Evolutionary conservation across 2,797 vertebrate species (phyloP), one percentile per base, ranked within the genome.

Genomic region (Danio kyathit): DNA sequence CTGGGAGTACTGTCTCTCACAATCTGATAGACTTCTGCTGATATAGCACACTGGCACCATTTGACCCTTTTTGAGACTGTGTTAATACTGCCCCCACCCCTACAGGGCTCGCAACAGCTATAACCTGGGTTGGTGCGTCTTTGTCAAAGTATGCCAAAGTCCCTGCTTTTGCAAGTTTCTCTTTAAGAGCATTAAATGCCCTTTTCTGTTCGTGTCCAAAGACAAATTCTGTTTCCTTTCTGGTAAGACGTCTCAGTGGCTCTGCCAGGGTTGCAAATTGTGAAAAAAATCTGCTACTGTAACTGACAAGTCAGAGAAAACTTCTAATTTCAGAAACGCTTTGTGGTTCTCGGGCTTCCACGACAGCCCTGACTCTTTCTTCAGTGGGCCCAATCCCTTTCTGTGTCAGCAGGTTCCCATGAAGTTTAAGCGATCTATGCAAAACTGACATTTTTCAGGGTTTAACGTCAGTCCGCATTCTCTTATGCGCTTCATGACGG

Each of bases 331-430:
- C 73, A 14, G 73, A 38, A n/a, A 19, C 52, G 12, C 59, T 84
- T 64, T 69, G 48, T 3, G 72, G 75, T 38, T 80, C 72, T 41
- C 63, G 9, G 40, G 80, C 86, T 29, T 82, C 76, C 7, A 61
- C 69, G 49, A 83, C 11, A 19, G 66, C 82, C 59, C 82, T 43
- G 48, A 85, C 80, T 74, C 79, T 85, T 40, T 85, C 75, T 2
- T 44, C 54, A 16, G 61, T 82, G 1, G 66, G 73, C 13, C 83
- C n/a, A n/a, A n/a, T n/a, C n/a, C n/a, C n/a, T n/a, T n/a, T n/a
- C n/a, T n/a, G n/a, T n/a, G n/a, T n/a, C n/a, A n/a, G n/a, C n/a
- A n/a, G n/a, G n/a, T n/a, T n/a, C n/a, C n/a, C n/a, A n/a, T n/a
- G n/a, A n/a, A n/a, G n/a, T n/a, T n/a, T n/a, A n/a, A n/a, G n/a